Evolutionary conservation across 2,113 vertebrate species (phyloP).

Genomic region (Cyphotilapia sp.): DNA sequence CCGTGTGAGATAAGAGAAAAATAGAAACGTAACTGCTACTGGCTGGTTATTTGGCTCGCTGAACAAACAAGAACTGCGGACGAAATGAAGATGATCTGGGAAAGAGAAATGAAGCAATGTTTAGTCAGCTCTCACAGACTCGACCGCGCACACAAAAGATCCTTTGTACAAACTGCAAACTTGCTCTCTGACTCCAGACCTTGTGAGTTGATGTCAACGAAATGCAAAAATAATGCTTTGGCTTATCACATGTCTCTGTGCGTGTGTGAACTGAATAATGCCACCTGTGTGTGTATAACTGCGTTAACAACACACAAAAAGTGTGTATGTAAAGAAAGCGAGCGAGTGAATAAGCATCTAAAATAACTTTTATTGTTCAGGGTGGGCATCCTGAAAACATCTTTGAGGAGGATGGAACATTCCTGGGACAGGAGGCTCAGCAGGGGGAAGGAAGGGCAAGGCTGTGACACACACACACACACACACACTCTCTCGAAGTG

Average conservation of each 20-base stretch:
- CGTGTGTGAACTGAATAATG: constrained; percentile 7
- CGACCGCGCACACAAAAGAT: constrained; percentile 22
- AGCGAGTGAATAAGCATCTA: not conserved
- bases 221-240: constrained; percentile 14
- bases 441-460: constrained; percentile 52
- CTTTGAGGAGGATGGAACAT: constrained; percentile 46
- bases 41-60: not conserved
- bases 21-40: not conserved
- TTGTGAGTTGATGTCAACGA: constrained; percentile 57
- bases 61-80: not conserved
- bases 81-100: constrained; percentile 1
- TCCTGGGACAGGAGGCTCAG: constrained; percentile 48
- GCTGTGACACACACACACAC: not conserved
- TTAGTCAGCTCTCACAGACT: not conserved
- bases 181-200: constrained; percentile 44
- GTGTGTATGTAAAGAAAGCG: not conserved
- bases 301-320: not conserved
- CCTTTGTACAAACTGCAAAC: constrained; percentile 47
- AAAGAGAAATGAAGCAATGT: constrained; percentile 4
- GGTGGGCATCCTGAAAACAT: constrained; percentile 51
- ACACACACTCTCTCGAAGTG: not conserved
- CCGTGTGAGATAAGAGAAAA: not conserved
- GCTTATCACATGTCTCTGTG: not conserved
- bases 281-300: not conserved
- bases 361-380: constrained; percentile 51